These are phyloP conservation scores for Characodon lateralis DNA, from an alignment of 2,797 vertebrate genomes.

Conservation along the genomic window DNA sequence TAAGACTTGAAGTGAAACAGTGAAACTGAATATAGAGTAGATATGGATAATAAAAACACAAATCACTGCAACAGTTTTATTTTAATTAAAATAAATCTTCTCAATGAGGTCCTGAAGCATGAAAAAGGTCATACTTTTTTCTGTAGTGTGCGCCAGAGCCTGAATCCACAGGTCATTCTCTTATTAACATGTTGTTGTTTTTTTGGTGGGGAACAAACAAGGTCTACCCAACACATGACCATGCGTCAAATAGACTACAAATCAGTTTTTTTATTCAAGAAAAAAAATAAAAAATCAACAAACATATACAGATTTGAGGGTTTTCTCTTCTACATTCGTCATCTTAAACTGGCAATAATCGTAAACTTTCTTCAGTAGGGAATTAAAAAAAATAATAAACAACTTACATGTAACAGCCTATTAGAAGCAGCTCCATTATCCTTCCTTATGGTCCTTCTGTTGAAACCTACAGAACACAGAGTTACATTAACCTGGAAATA, in stretches of 20 bases:
- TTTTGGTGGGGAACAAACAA: neutral
- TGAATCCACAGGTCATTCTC: constrained; percentile 2
- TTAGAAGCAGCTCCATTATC: neutral
- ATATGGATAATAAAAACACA: neutral
- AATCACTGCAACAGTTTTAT: neutral
- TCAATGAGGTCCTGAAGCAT: neutral
- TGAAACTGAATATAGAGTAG: neutral
- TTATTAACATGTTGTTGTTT: constrained; percentile 4
- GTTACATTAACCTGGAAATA: constrained; percentile 1
- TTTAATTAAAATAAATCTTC: neutral
- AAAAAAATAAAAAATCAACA: neutral
- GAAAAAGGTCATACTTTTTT: neutral
- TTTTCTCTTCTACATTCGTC: neutral
- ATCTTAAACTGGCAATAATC: neutral
- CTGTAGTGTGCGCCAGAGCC: constrained; percentile 1
- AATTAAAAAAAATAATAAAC: neutral
- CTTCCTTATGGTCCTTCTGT: neutral
- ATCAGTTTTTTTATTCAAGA: neutral
- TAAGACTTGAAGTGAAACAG: neutral
- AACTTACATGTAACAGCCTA: constrained; percentile 29
- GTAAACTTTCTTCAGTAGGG: neutral
- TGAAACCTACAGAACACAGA: neutral
- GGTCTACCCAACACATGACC: constrained; percentile 7
- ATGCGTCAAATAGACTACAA: neutral
- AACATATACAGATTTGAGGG: neutral